Base-by-base conservation (phyloP, 2,888 invertebrate species). In the Neocrepidodera transversa region DNA sequence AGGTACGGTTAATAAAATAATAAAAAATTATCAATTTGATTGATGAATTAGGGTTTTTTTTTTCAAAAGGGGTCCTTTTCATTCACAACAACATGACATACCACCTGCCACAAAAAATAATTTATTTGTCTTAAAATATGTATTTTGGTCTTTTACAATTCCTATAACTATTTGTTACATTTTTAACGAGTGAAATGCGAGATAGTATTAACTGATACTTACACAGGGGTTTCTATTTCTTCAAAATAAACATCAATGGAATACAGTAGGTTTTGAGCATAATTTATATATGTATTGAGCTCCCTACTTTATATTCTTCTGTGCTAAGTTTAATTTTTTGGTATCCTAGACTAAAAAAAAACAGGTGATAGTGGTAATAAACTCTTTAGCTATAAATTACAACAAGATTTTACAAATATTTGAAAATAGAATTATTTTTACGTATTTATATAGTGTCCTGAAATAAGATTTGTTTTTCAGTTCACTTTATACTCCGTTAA, bases 1-100 rank as follows among this genome's bases (percentile, higher is more conserved):
- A 60, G 60, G 60, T 52, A 60, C n/a, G 48, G 52, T 42, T 48
- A 56, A 56, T 56, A 60, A 60, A 60, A 60, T 55, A 60, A 60
- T 45, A 55, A 55, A 48, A 55, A 40, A 32, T 60, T 47, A 42
- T 60, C 60, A 60, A 51, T 56, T 60, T 60, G 26, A 60, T 52
- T 56, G 56, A 60, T 56, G 49, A 56, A 51, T 52, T 60, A 55
- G 35, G n/a, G 35, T 55, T 60, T 58, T 57, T 53, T 58, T 35
- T 51, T 58, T 18, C 10, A 52, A 60, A 48, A 52, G 26, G 48
- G 60, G 56, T 18, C 43, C 30, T 36, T 56, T 51, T 52, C 45
- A 52, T 51, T 60, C 56, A 60, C 60, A 60, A 60, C 59, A 60
- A 60, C 56, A 14, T 60, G 56, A 55, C 55, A 48, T 52, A 60